Conservation (phyloP, 2,888 invertebrate genomes). For the Eurois occulta region DNA sequence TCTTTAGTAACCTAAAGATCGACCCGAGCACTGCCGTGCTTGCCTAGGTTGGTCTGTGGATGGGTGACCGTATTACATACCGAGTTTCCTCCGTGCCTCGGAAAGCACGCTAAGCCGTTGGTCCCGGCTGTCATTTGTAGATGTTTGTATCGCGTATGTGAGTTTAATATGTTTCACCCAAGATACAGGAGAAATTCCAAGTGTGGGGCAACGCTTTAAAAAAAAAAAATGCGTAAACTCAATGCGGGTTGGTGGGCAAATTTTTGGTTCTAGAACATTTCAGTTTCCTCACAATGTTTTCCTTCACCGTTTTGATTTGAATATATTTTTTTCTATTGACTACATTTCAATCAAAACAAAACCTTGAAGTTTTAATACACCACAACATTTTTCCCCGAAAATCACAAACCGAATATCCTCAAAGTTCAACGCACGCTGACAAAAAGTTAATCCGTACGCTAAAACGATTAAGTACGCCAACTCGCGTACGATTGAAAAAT, state of each 20-base stretch:
- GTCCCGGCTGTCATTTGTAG: too few species aligned
- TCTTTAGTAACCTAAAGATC: too few species aligned
- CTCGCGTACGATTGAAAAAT: constrained; percentile 74
- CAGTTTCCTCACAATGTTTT: neutral
- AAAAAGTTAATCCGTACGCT: constrained; percentile 67
- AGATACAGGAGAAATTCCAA: too few species aligned
- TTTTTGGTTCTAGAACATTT: neutral
- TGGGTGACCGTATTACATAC: too few species aligned
- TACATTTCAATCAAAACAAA: neutral
- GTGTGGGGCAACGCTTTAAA: too few species aligned
- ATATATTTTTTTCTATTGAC: neutral
- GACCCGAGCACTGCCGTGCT: too few species aligned
- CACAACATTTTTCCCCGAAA: constrained; percentile 2
- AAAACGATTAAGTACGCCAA: constrained; percentile 72
- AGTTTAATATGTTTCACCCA: too few species aligned
- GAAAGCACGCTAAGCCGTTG: too few species aligned
- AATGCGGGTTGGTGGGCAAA: neutral
- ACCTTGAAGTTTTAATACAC: neutral
- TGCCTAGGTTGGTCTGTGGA: too few species aligned
- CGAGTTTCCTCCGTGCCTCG: too few species aligned
- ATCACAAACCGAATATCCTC: constrained; percentile 7
- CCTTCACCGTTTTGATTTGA: neutral
- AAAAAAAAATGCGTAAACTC: too few species aligned
- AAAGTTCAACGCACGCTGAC: constrained; percentile 42
- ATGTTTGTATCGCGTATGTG: too few species aligned